These are phyloP conservation scores for Harmothoe impar DNA, from an alignment of 2,888 invertebrate species.

Conservation along the genomic window DNA sequence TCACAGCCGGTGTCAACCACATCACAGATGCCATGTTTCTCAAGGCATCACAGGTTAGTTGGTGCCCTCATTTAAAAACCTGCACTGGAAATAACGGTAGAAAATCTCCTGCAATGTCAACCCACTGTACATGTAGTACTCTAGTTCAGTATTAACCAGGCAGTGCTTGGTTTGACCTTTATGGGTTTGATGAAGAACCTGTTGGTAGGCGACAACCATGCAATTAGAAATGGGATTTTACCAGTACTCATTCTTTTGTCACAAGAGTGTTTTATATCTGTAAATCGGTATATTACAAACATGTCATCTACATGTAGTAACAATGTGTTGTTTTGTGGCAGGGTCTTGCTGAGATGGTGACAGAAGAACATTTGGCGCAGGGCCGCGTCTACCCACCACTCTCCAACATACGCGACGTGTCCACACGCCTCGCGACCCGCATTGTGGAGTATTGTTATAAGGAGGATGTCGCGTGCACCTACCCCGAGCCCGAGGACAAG, in stretches of 20 bases:
- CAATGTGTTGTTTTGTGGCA: conserved; percentile 80
- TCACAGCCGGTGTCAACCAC: conserved; percentile 95
- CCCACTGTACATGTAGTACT: no score
- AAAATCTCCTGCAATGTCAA: no score
- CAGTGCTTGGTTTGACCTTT: no score
- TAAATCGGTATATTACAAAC: no score
- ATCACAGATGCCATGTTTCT: conserved; percentile 97
- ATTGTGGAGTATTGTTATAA: conserved; percentile 92
- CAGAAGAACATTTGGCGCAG: conserved; percentile 90
- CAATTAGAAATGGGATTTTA: no score
- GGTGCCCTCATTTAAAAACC: not conserved
- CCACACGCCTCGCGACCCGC: conserved; percentile 92
- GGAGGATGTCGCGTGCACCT: conserved; percentile 84
- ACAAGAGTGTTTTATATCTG: no score
- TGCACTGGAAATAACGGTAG: no score
- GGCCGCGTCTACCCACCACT: conserved; percentile 97
- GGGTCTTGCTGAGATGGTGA: conserved; percentile 92
- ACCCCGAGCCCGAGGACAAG: conserved; percentile 86
- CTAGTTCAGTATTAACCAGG: no score
- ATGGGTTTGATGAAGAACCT: no score
- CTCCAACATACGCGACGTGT: conserved; percentile 91
- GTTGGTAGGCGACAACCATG: no score
- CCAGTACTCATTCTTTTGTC: no score
- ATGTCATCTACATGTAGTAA: no score
- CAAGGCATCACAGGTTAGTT: conserved; percentile 92